Base-by-base conservation (phyloP, 2,797 vertebrate genomes). In the Euthynnus affinis region DNA sequence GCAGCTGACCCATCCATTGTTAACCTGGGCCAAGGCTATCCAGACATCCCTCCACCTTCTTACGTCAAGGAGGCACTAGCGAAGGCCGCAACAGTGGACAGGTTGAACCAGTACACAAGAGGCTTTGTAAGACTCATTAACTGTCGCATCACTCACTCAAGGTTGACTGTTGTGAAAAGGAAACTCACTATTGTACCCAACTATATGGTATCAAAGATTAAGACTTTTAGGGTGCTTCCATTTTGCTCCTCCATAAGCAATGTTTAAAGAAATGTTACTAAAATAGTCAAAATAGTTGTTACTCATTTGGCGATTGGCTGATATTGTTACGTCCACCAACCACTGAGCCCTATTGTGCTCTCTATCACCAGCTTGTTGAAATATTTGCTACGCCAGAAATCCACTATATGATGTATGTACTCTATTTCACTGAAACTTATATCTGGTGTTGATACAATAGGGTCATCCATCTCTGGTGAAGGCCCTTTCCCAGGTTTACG, bases 41-140 rank as follows among this genome's bases (percentile, higher is more conserved):
- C 98, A 77, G 98, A 99, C 85, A 96, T 98, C 78, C 93, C 96
- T 7, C 97, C 97, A 81, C 98, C 98, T 44, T 83, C 82, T 3
- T 97, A 98, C 4, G 87, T 99, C 29, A 97, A 95, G 83, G 96
- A 99, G 80, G 96, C 93, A 0, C 92, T 99, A 1, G 95, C 95
- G 9, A 94, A 96, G 76, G 95, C 92, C 27, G 92, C 94, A 15
- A 83, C 93, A n/a, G 89, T 94, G 63, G 97, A 99, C 90, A 88
- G 49, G 69, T 70, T 99, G 91, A 99, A 99, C 90, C 98, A 99
- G 90, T 99, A 99, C 87, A 99, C 98, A 0, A 93, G 97, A 78
- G 96, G 97, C 78, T 99, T 97, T 93, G 98, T 99, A 95, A 96
- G 97, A 75, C 42, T 18, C 3, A 69, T 27, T 12, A 7, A 23